These are phyloP conservation scores for Tribolium madens DNA, from an alignment of 1,140 invertebrate genomes.

Conservation along the genomic window DNA sequence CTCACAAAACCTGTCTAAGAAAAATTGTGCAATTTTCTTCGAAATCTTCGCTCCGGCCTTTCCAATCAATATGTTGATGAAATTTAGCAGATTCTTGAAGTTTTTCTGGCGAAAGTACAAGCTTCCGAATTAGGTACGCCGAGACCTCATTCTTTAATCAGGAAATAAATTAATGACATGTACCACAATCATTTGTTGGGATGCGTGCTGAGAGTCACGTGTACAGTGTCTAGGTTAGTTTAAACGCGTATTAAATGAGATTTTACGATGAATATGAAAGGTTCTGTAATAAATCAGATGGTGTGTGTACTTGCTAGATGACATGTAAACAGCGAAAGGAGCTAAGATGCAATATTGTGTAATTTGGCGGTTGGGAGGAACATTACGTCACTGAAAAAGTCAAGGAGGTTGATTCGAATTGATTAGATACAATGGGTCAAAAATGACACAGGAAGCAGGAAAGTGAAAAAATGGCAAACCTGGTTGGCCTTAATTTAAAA, in stretches of 20 bases:
- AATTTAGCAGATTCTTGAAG: background rate
- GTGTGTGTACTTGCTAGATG: background rate
- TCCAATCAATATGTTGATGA: background rate
- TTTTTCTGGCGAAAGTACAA: too few species aligned
- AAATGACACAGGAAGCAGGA: background rate
- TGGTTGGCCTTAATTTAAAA: too few species aligned
- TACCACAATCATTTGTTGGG: slow-evolving; percentile 23
- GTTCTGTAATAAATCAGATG: background rate
- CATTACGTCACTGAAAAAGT: slow-evolving; percentile 17
- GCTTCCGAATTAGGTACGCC: too few species aligned
- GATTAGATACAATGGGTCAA: background rate
- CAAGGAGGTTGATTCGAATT: slow-evolving; percentile 23
- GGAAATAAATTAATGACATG: slow-evolving; percentile 11
- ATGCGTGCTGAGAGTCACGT: slow-evolving; percentile 24
- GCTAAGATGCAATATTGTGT: slow-evolving; percentile 13
- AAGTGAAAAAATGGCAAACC: background rate
- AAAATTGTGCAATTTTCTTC: slow-evolving; percentile 10
- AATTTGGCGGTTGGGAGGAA: slow-evolving; percentile 23
- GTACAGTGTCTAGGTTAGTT: background rate
- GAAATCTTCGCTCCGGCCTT: background rate
- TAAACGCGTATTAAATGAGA: background rate
- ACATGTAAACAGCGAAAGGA: slow-evolving; percentile 21
- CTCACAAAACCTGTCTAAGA: background rate
- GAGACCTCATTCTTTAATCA: background rate
- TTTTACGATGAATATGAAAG: slow-evolving; percentile 14